These are phyloP conservation scores for Kobus ellipsiprymnus DNA, from an alignment of 2,113 vertebrate species.

Conservation along the genomic window DNA sequence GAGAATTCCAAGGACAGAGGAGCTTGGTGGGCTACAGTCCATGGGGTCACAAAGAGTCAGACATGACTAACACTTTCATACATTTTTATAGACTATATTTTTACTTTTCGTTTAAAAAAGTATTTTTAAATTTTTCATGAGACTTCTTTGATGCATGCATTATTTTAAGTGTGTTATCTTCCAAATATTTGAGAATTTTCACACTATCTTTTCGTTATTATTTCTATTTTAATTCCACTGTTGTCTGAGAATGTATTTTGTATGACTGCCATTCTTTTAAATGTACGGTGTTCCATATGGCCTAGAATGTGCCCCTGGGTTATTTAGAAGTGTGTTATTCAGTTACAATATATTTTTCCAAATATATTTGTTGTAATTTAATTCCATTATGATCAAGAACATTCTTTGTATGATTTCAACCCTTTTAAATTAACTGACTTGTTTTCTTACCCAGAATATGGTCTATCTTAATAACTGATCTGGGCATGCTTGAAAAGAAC, in stretches of 20 bases:
- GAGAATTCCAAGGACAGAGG: background rate
- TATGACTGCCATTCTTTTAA: background rate
- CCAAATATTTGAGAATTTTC: background rate
- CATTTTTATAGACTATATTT: background rate
- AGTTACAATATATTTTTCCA: background rate
- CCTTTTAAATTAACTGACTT: slow-evolving; percentile 13
- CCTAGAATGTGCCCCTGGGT: background rate
- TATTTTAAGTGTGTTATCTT: background rate
- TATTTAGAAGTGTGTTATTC: background rate
- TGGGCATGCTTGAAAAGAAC: background rate
- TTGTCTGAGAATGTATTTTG: background rate
- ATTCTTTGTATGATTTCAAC: background rate
- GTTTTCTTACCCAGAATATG: background rate
- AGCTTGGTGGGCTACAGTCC: background rate
- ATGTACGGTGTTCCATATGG: background rate
- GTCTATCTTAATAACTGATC: background rate
- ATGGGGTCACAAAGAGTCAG: background rate
- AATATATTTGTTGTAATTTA: background rate
- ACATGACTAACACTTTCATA: background rate
- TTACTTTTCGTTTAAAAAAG: background rate
- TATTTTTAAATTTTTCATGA: background rate
- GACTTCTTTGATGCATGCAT: background rate
- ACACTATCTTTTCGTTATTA: background rate
- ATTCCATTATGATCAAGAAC: background rate
- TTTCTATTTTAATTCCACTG: background rate